Conservation (phyloP, 2,113 vertebrate species). For the Choloepus hoffmanni region DNA sequence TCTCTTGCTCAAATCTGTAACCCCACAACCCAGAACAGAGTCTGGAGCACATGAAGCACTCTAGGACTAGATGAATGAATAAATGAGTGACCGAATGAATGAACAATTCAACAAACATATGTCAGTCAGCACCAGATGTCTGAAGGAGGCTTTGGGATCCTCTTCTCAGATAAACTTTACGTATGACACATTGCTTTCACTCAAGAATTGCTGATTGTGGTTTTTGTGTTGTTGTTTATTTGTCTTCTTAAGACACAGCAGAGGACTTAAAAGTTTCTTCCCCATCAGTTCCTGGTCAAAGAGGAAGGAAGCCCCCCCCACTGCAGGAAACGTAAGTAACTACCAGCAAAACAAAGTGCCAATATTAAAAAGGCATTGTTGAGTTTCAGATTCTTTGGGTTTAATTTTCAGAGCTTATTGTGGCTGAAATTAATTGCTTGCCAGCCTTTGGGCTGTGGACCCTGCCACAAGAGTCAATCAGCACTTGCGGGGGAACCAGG, state of each 20-base stretch:
- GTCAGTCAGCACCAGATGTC: background rate
- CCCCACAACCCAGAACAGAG: background rate
- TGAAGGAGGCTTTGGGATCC: background rate
- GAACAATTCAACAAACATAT: background rate
- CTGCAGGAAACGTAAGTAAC: background rate
- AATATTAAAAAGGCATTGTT: background rate
- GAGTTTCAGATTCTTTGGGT: background rate
- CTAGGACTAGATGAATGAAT: background rate
- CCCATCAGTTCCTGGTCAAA: background rate
- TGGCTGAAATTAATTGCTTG: background rate
- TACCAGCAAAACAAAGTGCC: background rate
- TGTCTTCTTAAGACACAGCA: background rate
- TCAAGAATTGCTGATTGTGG: background rate
- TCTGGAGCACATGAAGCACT: background rate
- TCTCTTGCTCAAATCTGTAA: background rate
- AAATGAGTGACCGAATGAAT: background rate
- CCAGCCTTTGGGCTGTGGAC: background rate
- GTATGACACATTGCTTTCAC: background rate
- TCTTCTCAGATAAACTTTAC: background rate
- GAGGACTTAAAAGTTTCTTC: background rate
- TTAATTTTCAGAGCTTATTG: background rate
- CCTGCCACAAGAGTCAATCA: background rate
- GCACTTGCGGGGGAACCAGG: background rate
- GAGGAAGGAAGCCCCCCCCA: background rate
- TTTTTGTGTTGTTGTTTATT: background rate